Evolutionary conservation across 2,797 vertebrate species (phyloP).

Genomic region (Lithobates pipiens): DNA sequence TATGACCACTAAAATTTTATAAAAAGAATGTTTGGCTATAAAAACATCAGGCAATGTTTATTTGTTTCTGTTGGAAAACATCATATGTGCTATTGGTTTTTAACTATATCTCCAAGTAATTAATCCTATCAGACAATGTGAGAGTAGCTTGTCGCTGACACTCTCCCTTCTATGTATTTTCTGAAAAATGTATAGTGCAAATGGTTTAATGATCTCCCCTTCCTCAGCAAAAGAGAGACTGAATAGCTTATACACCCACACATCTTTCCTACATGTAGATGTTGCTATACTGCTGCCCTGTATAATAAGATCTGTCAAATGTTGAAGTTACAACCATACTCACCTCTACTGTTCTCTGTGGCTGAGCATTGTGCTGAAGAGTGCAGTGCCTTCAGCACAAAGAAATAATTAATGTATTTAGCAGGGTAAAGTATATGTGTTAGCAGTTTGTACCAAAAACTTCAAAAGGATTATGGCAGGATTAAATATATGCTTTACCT

Average conservation of each 20-base stretch:
- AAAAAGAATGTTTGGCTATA: too few relatives aligned
- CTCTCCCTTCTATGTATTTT: neutral
- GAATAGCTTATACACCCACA: conserved; percentile 1
- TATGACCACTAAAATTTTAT: too few relatives aligned
- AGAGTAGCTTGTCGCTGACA: neutral
- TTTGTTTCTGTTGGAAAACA: too few relatives aligned
- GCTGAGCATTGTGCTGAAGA: neutral
- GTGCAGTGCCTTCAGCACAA: too few relatives aligned
- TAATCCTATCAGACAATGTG: neutral
- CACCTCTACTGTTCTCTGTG: neutral
- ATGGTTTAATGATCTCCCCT: neutral
- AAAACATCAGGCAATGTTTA: too few relatives aligned
- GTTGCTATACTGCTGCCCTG: neutral
- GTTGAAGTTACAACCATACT: neutral
- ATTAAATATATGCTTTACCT: neutral
- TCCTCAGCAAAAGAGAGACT: neutral
- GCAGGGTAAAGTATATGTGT: neutral
- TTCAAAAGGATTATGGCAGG: too few relatives aligned
- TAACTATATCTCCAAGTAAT: neutral
- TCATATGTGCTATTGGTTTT: too few relatives aligned
- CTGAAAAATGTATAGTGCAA: neutral
- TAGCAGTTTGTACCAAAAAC: neutral
- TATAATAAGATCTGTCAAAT: neutral
- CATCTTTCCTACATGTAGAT: neutral
- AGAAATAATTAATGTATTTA: neutral